phyloP scores from a whole-genome alignment of 2,888 invertebrate genomes.

The Lithophane semibrunnea region DNA sequence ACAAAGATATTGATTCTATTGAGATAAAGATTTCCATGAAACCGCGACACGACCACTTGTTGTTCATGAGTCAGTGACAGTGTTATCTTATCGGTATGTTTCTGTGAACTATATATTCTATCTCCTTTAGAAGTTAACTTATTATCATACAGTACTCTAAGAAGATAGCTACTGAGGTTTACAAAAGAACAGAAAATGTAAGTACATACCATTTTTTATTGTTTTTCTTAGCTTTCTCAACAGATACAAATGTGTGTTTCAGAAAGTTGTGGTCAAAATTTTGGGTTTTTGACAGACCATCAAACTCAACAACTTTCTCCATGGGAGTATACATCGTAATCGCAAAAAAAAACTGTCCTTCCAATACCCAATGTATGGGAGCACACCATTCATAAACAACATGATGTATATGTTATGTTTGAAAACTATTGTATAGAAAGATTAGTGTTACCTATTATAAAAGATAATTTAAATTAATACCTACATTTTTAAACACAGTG shows the following conservation, averaged over 20 bases:
- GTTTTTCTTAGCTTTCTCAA: not conserved
- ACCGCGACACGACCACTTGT: conserved; percentile 1
- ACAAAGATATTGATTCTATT: conserved; percentile 6
- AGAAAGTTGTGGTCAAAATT: too few relatives aligned
- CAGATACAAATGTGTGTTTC: not conserved
- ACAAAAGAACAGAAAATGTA: conserved; percentile 15
- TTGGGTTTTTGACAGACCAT: too few relatives aligned
- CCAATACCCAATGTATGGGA: too few relatives aligned
- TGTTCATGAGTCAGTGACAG: conserved; percentile 18
- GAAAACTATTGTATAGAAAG: not conserved
- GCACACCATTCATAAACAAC: too few relatives aligned
- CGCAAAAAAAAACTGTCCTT: too few relatives aligned
- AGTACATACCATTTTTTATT: not conserved
- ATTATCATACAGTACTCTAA: not conserved
- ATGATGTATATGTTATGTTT: too few relatives aligned
- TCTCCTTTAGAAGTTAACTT: not conserved
- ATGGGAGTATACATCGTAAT: rapidly evolving
- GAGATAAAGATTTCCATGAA: conserved; percentile 44
- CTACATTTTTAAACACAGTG: not conserved
- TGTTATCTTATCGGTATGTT: conserved; percentile 27
- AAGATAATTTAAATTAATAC: not conserved
- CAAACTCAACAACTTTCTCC: too few relatives aligned
- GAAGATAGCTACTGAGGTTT: conserved; percentile 5
- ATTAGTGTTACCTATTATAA: not conserved
- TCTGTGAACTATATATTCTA: conserved; percentile 7